A percentile compares a stretch with the other conserved stretches of the same genome.
Evolutionary conservation across 2,888 invertebrate species (phyloP).

Genomic region (Synergus umbraculus): DNA sequence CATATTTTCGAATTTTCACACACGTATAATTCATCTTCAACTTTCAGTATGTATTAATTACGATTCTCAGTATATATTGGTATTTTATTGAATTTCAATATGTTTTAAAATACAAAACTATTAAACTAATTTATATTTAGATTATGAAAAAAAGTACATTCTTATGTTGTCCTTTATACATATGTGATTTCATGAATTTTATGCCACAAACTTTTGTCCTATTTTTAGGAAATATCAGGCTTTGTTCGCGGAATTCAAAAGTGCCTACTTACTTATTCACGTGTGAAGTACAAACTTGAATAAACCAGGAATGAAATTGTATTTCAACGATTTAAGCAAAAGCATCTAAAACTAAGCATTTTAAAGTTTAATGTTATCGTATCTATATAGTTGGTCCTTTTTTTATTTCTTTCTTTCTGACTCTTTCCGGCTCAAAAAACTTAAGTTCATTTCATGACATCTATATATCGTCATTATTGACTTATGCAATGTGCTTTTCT

Average conservation of each 20-base stretch:
- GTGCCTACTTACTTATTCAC: neutral
- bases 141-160: neutral
- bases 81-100: neutral
- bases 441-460: neutral
- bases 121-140: no score
- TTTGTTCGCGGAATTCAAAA: neutral
- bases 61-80: neutral
- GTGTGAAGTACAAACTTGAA: neutral
- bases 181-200: neutral
- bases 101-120: no score
- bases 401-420: neutral
- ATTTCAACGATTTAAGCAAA: neutral
- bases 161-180: neutral
- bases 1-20: constrained; percentile 6
- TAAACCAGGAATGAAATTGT: neutral
- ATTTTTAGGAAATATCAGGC: neutral
- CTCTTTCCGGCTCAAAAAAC: neutral
- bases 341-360: neutral
- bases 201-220: neutral
- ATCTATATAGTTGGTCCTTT: neutral
- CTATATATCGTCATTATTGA: neutral
- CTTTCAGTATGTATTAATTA: neutral
- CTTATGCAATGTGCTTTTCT: neutral
- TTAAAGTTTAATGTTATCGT: neutral
- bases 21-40: neutral